Percentiles rank a stretch among this genome's conserved stretches.
Evolutionary conservation across 53 echinoderm and acorn worm species (phyloP).

Genomic region (Temnopleurus reevesii): DNA sequence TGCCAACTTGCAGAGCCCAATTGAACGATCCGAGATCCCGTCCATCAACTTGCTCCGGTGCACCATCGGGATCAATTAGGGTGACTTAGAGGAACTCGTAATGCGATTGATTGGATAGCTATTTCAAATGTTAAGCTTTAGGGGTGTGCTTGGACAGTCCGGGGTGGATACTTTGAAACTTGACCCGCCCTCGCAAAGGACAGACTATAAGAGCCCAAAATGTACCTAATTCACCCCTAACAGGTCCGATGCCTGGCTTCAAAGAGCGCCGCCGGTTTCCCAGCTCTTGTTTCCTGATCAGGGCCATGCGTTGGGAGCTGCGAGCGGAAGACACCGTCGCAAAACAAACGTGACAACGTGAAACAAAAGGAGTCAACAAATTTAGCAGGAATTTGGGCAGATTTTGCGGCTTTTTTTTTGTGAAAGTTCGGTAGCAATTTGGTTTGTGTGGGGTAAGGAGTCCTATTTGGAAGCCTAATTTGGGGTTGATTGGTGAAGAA

Average conservation of each 20-base stretch:
- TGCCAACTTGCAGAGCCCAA: background rate
- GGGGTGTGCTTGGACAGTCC: slow-evolving; percentile 8
- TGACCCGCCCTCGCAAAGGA: background rate
- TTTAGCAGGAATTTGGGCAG: slow-evolving; percentile 47
- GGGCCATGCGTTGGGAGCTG: slow-evolving; percentile 48
- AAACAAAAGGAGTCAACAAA: slow-evolving; percentile 54
- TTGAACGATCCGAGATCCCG: background rate
- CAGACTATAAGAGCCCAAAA: background rate
- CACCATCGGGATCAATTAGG: slow-evolving; percentile 44
- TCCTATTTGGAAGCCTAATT: slow-evolving; percentile 20
- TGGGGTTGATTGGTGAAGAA: slow-evolving; percentile 30
- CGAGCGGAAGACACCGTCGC: background rate
- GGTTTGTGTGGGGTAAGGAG: slow-evolving; percentile 36
- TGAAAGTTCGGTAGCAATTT: slow-evolving; percentile 44
- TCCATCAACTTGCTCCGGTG: background rate
- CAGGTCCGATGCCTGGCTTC: slow-evolving; percentile 32
- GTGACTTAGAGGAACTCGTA: slow-evolving; percentile 25
- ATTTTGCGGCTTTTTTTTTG: slow-evolving; percentile 16
- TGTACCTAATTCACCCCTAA: slow-evolving; percentile 49
- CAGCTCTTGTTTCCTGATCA: slow-evolving; percentile 21
- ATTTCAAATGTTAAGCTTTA: slow-evolving; percentile 31
- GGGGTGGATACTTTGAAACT: slow-evolving; percentile 7
- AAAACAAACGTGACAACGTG: background rate
- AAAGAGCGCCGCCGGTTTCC: slow-evolving; percentile 28
- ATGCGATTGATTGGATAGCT: slow-evolving; percentile 51